A percentile compares a stretch with the other conserved stretches of the same genome.
These are phyloP conservation scores for Brachionus paranguensis DNA, from an alignment of 1,140 invertebrate species.

Conservation along the genomic window DNA sequence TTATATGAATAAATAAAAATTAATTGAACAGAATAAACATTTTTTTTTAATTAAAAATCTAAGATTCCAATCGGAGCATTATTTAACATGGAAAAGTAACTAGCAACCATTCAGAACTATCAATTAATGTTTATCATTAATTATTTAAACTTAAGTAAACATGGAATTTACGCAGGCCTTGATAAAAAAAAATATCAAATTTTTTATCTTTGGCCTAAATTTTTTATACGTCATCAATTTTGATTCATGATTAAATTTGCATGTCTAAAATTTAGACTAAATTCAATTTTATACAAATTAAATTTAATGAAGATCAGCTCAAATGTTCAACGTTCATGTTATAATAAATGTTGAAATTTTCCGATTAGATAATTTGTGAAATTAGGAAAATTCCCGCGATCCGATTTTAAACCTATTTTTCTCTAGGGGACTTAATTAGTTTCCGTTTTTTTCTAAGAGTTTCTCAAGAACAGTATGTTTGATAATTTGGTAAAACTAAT, in stretches of 20 bases:
- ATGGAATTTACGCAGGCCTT: not conserved
- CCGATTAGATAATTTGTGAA: not conserved
- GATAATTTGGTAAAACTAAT: not conserved
- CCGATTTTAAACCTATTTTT: not conserved
- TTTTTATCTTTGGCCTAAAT: not conserved
- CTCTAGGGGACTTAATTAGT: not conserved
- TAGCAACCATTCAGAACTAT: not conserved
- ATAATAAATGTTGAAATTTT: not conserved
- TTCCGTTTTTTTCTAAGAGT: not conserved
- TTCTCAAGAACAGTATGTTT: not conserved
- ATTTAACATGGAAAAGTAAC: not conserved
- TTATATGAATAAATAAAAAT: not conserved
- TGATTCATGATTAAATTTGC: not conserved
- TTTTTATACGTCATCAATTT: not conserved
- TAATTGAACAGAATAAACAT: not conserved
- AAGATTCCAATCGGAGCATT: not conserved
- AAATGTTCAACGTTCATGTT: not conserved
- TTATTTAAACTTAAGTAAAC: not conserved
- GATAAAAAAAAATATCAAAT: not conserved
- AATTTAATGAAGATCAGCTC: not conserved
- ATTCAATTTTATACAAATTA: not conserved
- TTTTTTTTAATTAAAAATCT: not conserved
- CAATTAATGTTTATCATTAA: not conserved
- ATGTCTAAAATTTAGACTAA: not conserved
- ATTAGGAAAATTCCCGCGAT: not conserved